Evolutionary conservation across 1,140 invertebrate species (phyloP).

Genomic region (Drosophila bocqueti): DNA sequence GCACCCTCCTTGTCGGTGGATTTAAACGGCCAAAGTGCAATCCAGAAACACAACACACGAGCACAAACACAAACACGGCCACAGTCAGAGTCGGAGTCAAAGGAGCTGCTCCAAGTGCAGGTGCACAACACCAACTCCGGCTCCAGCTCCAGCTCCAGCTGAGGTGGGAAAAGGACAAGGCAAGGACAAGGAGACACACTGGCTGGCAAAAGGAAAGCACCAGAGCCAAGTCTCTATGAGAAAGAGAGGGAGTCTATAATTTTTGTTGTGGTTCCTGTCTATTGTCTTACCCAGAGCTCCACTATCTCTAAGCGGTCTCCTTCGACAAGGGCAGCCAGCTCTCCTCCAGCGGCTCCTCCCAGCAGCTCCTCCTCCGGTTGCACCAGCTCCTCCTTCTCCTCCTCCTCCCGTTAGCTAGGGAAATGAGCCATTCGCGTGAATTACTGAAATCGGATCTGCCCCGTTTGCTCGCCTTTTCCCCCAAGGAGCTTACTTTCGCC

Average conservation of each 20-base stretch:
- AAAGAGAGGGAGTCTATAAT: slow-evolving; percentile 68
- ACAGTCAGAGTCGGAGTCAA: slow-evolving; percentile 23
- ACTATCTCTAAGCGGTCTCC: slow-evolving; percentile 2
- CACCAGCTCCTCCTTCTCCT: neutral
- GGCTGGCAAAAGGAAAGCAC: slow-evolving; percentile 38
- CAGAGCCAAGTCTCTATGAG: slow-evolving; percentile 41
- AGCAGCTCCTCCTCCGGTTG: neutral
- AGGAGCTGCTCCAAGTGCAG: slow-evolving; percentile 9
- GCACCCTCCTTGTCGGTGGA: slow-evolving; percentile 30
- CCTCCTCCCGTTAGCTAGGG: slow-evolving; percentile 8
- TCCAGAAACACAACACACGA: slow-evolving; percentile 48
- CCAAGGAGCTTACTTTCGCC: slow-evolving; percentile 6
- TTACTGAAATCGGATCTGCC: slow-evolving; percentile 67
- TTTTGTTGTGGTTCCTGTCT: slow-evolving; percentile 82
- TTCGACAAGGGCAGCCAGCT: slow-evolving; percentile 23
- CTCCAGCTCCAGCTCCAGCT: neutral
- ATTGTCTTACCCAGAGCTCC: slow-evolving; percentile 66
- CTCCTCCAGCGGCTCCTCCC: neutral
- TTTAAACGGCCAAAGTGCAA: slow-evolving; percentile 76
- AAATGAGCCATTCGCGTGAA: slow-evolving; percentile 62
- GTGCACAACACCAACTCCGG: neutral
- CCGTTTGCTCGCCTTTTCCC: slow-evolving; percentile 9
- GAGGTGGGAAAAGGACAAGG: slow-evolving; percentile 9
- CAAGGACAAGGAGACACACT: slow-evolving; percentile 40
- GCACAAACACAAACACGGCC: slow-evolving; percentile 22